Percentiles rank a stretch among this genome's conserved stretches.
phyloP scores from a whole-genome alignment of 2,888 invertebrate species.

The Synergus japonicus region DNA sequence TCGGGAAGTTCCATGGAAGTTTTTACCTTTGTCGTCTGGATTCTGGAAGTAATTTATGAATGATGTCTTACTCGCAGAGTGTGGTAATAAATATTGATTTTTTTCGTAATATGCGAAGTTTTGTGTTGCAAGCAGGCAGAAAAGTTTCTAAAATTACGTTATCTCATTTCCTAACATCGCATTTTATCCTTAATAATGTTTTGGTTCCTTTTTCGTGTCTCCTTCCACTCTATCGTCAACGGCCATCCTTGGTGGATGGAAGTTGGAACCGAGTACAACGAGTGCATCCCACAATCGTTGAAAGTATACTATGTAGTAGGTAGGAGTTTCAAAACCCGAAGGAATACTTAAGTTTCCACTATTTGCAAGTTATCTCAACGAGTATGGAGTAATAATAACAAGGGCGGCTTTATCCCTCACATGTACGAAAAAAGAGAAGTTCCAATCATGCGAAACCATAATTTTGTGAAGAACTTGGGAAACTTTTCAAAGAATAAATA shows the following conservation, averaged over 20 bases:
- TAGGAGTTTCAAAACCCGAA: conserved; percentile 10
- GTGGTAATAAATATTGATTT: conserved; percentile 52
- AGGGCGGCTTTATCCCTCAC: background rate
- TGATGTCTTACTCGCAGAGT: conserved; percentile 44
- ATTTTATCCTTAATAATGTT: conserved; percentile 2
- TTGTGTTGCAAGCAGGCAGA: conserved; percentile 24
- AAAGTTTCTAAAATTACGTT: conserved; percentile 36
- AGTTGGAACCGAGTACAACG: conserved; percentile 22
- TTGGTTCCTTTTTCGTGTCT: background rate
- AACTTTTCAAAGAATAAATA: no score
- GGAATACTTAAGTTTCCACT: conserved; percentile 21
- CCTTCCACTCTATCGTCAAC: conserved; percentile 3
- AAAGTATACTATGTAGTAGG: background rate
- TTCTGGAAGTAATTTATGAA: conserved; percentile 11
- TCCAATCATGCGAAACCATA: no score
- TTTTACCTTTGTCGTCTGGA: conserved; percentile 29
- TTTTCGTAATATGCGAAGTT: conserved; percentile 48
- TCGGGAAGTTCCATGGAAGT: background rate
- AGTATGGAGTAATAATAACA: conserved; percentile 23
- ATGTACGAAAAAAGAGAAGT: background rate
- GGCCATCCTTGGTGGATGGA: conserved; percentile 2
- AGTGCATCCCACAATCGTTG: conserved; percentile 22
- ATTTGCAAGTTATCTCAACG: conserved; percentile 27
- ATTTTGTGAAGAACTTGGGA: no score
- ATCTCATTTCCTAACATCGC: background rate